Evolutionary conservation across 2,888 invertebrate species (phyloP), one percentile per base, ranked within the genome.

Genomic region (Tryphoninae sp.): DNA sequence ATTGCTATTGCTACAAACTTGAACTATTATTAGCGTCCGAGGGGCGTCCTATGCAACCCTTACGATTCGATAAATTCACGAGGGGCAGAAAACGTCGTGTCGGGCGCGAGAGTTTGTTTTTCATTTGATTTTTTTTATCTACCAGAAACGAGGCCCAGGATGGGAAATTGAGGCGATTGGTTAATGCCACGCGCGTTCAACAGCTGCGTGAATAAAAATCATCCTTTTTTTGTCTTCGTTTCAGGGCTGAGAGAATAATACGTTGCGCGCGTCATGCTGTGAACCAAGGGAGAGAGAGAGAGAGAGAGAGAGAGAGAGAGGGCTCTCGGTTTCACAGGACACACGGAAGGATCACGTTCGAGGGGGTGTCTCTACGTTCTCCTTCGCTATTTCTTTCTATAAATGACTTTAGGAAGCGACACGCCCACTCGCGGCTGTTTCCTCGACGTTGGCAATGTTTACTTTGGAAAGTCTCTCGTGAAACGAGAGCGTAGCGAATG

Each of bases 361-460:
- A 26, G 84, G 80, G 79, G 72, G 33, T 33, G 33, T 79, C 69
- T 83, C 83, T 68, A 23, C 45, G 22, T 45, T 49, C 77, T 82
- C 64, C 72, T 69, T 83, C 83, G 80, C 78, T 82, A 83, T 82
- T 81, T 86, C 85, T 87, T 85, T 79, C 80, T 86, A 90, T 89
- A 91, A 91, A 91, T 90, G 88, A 89, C 87, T 91, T 89, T 84
- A 88, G 91, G 91, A 91, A 90, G 86, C 88, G 90, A 68, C 90
- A 91, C 91, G 91, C 91, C 91, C 86, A 88, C 86, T 87, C 84
- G 83, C 90, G 90, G 89, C 89, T 89, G 90, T 78, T 77, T 61
- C 59, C 45, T 61, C 58, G 68, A 53, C 67, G 42, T 55, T 11
- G 33, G 16, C 65, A 53, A 59, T 80, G 76, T 82, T 82, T 80